Conservation (phyloP, 1,140 invertebrate species). For the Cotesia glomerata region DNA sequence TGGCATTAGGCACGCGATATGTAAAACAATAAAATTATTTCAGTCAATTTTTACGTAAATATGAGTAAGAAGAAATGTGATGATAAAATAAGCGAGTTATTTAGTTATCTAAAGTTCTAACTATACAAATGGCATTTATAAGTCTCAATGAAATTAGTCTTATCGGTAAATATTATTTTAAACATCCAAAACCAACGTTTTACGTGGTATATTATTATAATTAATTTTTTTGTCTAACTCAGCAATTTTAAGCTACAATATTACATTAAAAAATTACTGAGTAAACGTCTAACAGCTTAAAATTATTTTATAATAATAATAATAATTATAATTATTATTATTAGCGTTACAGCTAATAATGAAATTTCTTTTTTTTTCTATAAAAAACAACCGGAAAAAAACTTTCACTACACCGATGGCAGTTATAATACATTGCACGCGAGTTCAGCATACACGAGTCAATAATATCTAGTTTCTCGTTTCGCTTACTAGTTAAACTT, state of each 20-base stretch:
- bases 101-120: neutral
- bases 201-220: neutral
- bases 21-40: neutral
- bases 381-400: slow-evolving; percentile 36
- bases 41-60: neutral
- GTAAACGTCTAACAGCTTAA: neutral
- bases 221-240: neutral
- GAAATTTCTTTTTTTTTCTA: neutral
- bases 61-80: neutral
- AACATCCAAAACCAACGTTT: neutral
- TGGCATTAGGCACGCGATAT: no score
- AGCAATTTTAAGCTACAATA: neutral
- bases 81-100: slow-evolving; percentile 45
- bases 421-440: slow-evolving; percentile 26
- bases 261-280: neutral
- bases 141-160: slow-evolving; percentile 16
- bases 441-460: slow-evolving; percentile 1
- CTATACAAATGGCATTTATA: slow-evolving; percentile 13
- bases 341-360: neutral
- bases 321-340: no score
- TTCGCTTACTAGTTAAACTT: slow-evolving; percentile 2
- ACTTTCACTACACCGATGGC: slow-evolving; percentile 29
- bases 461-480: neutral
- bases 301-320: no score
- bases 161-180: neutral